Conservation (phyloP, 2,888 invertebrate species). For the Callyntrura sp. region DNA sequence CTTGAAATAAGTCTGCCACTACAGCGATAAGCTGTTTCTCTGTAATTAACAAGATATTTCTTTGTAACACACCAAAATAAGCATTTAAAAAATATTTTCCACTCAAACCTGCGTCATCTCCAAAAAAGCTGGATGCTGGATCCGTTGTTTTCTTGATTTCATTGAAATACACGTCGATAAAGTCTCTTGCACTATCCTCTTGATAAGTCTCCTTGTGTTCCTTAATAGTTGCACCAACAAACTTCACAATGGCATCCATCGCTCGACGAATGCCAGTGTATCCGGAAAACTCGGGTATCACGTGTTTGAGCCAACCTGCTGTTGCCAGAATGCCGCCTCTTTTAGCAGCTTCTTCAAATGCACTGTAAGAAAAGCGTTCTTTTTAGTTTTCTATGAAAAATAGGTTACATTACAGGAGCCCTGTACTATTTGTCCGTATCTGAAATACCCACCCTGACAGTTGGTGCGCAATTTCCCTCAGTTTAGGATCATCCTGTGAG, state of each 20-base stretch:
- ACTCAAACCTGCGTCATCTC: constrained; percentile 33
- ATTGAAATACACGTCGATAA: constrained; percentile 68
- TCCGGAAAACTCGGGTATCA: constrained; percentile 65
- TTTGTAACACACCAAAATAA: not conserved
- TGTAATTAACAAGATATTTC: not conserved
- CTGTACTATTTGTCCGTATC: not conserved
- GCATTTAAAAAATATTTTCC: constrained; percentile 3
- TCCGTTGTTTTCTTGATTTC: constrained; percentile 68
- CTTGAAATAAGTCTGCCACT: constrained; percentile 20
- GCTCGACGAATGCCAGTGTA: constrained; percentile 52
- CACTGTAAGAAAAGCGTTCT: too few species aligned
- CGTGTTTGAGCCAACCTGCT: constrained; percentile 34
- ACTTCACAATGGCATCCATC: constrained; percentile 5
- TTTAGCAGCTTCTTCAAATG: constrained; percentile 58
- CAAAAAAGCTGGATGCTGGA: constrained; percentile 67
- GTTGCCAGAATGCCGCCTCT: constrained; percentile 19
- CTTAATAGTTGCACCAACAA: constrained; percentile 40
- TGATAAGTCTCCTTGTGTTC: constrained; percentile 66
- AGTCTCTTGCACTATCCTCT: constrained; percentile 67
- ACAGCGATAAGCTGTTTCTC: constrained; percentile 24
- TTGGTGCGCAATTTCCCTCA: constrained; percentile 23
- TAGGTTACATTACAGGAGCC: not conserved
- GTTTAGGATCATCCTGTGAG: constrained; percentile 68
- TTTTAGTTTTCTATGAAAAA: too few species aligned
- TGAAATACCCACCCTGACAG: constrained; percentile 36